Evolutionary conservation across 1,140 invertebrate species (phyloP).

Genomic region (Cylas formicarius): DNA sequence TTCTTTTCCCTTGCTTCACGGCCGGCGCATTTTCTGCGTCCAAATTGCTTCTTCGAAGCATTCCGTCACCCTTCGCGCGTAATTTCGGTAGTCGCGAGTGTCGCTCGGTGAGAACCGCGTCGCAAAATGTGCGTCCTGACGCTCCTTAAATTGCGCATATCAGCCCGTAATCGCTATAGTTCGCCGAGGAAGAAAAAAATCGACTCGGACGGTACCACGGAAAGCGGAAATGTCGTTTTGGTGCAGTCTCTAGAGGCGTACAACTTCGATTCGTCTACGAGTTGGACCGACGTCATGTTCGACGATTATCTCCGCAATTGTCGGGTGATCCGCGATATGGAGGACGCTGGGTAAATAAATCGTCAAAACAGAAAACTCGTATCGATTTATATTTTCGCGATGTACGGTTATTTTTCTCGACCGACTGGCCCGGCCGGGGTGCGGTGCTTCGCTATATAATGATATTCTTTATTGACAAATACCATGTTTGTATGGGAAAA

Average conservation of each 20-base stretch:
- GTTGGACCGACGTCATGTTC: constrained; percentile 10
- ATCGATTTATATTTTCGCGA: too few species aligned
- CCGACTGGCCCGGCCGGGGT: too few species aligned
- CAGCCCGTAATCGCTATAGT: constrained; percentile 3
- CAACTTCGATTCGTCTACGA: constrained; percentile 1
- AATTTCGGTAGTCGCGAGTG: constrained; percentile 8
- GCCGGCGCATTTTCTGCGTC: too few species aligned
- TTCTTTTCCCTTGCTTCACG: constrained; percentile 15
- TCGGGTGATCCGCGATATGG: constrained; percentile 9
- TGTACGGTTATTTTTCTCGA: too few species aligned
- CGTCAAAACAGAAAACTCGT: too few species aligned
- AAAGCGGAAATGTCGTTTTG: constrained; percentile 8
- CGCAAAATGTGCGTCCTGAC: constrained; percentile 12
- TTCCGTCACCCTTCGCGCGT: constrained; percentile 15
- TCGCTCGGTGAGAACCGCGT: constrained; percentile 9
- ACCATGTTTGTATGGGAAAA: too few species aligned
- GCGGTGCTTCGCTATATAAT: too few species aligned
- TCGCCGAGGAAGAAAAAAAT: constrained; percentile 1
- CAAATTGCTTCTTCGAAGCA: constrained; percentile 1
- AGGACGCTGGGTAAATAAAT: too few species aligned
- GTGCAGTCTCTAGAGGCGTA: neutral
- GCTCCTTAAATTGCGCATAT: constrained; percentile 16
- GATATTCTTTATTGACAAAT: too few species aligned
- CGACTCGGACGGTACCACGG: constrained; percentile 11
- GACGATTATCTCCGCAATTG: constrained; percentile 15